Evolutionary conservation across 2,888 invertebrate species (phyloP), one percentile per base, ranked within the genome.

Genomic region (Eupithecia insigniata): DNA sequence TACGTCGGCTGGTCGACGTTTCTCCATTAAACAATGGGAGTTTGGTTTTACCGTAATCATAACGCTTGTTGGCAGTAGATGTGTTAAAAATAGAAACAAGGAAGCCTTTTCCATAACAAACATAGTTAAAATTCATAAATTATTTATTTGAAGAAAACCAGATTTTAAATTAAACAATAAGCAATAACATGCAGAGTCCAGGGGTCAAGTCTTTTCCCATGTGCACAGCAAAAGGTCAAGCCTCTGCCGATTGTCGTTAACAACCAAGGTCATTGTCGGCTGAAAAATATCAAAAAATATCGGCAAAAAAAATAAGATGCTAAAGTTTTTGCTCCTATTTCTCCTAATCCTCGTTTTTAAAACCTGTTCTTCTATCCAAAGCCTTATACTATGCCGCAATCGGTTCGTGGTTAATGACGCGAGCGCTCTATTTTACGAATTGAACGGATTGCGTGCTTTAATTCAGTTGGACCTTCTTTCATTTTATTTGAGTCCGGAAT

Each of bases 361-460:
- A 51, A 22, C 46, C 61, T 26, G 64, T 14, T 26, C 22, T 64
- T 34, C 64, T 36, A 36, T 10, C 32, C 30, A 10, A 0, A 62
- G 10, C 16, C n/a, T n/a, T 36, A 4, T 36, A 64, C 80, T 80
- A 65, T 76, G 72, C n/a, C 68, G n/a, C 60, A 70, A 71, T 66
- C 70, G 69, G 71, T 70, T 70, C 70, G 69, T 67, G 72, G 76
- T 74, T 83, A 83, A 84, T 83, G 83, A 82, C 71, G 77, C 76
- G 79, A 74, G 72, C 68, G 75, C 77, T 76, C 79, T 69, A 78
- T 74, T 75, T 70, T 74, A 76, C 75, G 78, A 80, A 81, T 79
- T 76, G 81, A 81, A 78, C 73, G 74, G 79, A 79, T 84, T 82
- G 78, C 81, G 79, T 83, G 81, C 77, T 80, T 80, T 75, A 74